Percentiles rank a stretch among this genome's conserved stretches.
phyloP scores from a whole-genome alignment of 92 coral and sea anemone species.

The Blastomussa wellsi region DNA sequence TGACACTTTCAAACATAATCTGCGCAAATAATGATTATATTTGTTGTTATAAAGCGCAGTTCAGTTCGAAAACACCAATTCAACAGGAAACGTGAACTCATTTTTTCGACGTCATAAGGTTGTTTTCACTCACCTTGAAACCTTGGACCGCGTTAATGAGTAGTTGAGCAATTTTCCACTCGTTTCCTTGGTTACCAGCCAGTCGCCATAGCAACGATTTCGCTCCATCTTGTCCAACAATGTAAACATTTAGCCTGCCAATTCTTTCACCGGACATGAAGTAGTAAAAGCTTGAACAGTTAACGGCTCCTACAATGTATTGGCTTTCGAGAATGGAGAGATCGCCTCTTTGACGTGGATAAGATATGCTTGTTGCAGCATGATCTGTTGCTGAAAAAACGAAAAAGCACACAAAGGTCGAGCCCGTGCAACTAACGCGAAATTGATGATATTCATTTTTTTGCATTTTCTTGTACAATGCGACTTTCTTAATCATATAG shows the following conservation, averaged over 20 bases:
- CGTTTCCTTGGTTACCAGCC: slow-evolving; percentile 55
- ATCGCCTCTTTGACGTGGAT: slow-evolving; percentile 42
- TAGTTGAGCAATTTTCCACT: slow-evolving; percentile 45
- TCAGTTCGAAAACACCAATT: neutral
- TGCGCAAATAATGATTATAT: neutral
- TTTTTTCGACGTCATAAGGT: too few species aligned
- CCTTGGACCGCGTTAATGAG: slow-evolving; percentile 36
- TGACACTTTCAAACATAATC: slow-evolving; percentile 37
- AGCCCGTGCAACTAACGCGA: too few species aligned
- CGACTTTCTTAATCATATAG: too few species aligned
- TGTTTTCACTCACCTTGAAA: slow-evolving; percentile 67
- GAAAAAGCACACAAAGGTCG: neutral
- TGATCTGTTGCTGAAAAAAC: slow-evolving; percentile 8
- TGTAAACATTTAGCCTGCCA: slow-evolving; percentile 55
- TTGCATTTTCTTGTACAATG: too few species aligned
- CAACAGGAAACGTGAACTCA: neutral
- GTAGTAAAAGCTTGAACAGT: slow-evolving; percentile 52
- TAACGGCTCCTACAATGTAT: slow-evolving; percentile 45
- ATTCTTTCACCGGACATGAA: slow-evolving; percentile 57
- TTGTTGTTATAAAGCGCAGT: neutral
- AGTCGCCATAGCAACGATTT: slow-evolving; percentile 53
- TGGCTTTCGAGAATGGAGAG: slow-evolving; percentile 42
- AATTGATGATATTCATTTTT: too few species aligned
- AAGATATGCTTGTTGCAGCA: slow-evolving; percentile 9
- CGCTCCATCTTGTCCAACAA: slow-evolving; percentile 22